Evolutionary conservation across 2,113 vertebrate species (phyloP).

Genomic region (Ptyas mucosa): DNA sequence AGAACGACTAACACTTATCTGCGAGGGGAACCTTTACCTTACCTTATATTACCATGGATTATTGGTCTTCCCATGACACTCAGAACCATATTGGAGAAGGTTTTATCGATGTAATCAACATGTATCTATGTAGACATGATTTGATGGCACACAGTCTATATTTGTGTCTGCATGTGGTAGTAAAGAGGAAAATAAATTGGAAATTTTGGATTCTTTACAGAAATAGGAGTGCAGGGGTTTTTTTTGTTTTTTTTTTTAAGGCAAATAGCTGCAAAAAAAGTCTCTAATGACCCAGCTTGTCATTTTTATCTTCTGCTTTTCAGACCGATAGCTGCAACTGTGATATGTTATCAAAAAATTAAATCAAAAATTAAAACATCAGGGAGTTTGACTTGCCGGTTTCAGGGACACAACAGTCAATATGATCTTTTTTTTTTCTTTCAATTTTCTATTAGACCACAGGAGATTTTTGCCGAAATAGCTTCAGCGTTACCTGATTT

Average conservation of each 20-base stretch:
- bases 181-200: conserved; percentile 31
- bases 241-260: neutral
- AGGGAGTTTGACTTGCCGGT: conserved; percentile 70
- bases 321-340: conserved; percentile 55
- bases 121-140: neutral
- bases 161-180: conserved; percentile 7
- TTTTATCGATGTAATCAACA: neutral
- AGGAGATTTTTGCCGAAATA: conserved; percentile 1
- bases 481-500: conserved; percentile 43
- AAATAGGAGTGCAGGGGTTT: neutral
- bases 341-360: conserved; percentile 70
- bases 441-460: conserved; percentile 46
- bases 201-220: conserved; percentile 42
- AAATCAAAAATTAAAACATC: conserved; percentile 76
- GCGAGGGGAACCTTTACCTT: too few species aligned
- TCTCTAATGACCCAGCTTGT: conserved; percentile 48
- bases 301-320: conserved; percentile 46
- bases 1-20: too few species aligned
- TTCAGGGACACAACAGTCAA: conserved; percentile 64
- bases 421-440: conserved; percentile 41
- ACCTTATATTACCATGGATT: neutral
- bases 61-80: neutral
- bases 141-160: neutral
- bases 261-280: conserved; percentile 35
- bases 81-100: neutral